Percentiles rank a stretch among this genome's conserved stretches.
These are phyloP conservation scores for Entomobrya proxima DNA, from an alignment of 2,888 invertebrate genomes.

Conservation along the genomic window DNA sequence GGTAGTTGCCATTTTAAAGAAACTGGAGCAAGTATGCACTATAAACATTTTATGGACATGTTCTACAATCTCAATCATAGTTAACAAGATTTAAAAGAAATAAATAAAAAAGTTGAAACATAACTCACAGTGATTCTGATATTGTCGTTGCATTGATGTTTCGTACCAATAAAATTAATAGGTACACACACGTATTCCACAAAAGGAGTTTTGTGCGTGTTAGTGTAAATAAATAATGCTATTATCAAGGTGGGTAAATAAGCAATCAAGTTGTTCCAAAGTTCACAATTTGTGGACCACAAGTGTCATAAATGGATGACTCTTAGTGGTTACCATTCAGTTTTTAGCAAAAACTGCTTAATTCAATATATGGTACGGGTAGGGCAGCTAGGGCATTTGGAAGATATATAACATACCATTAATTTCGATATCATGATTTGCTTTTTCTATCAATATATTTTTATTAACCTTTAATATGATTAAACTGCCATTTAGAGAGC, in stretches of 20 bases:
- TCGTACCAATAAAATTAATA: slow-evolving; percentile 5
- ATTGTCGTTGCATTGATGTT: neutral
- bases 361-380: too few species aligned
- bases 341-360: too few species aligned
- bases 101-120: slow-evolving; percentile 59
- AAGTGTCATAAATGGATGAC: neutral
- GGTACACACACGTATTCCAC: neutral
- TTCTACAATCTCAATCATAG: slow-evolving; percentile 60
- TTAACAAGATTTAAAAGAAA: slow-evolving; percentile 59
- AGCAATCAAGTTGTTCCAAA: slow-evolving; percentile 2
- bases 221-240: neutral
- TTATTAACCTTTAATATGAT: neutral
- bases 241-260: neutral
- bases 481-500: slow-evolving; percentile 2
- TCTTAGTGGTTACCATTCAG: neutral
- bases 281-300: neutral
- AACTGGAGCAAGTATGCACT: slow-evolving; percentile 60
- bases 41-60: slow-evolving; percentile 60
- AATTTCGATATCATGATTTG: neutral
- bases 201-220: neutral
- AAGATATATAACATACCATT: too few species aligned
- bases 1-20: slow-evolving; percentile 56
- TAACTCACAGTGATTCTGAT: slow-evolving; percentile 36
- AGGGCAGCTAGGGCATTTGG: too few species aligned
- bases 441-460: neutral